These are phyloP conservation scores for Petrocephalus schoutedeni DNA, from an alignment of 2,797 vertebrate genomes.

Conservation along the genomic window DNA sequence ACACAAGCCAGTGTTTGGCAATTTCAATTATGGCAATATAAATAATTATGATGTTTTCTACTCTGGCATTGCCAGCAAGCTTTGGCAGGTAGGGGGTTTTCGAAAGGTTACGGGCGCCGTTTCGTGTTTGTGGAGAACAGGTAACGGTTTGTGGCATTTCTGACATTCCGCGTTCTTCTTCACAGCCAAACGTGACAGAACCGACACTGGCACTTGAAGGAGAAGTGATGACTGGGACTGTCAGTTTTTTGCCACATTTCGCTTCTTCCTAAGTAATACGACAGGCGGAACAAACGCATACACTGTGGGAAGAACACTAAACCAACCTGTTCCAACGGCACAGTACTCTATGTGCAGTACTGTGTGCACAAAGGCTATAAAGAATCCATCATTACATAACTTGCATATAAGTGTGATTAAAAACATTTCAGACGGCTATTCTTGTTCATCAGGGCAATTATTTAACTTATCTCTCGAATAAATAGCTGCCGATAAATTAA, in stretches of 20 bases:
- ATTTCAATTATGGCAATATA: conserved; percentile 7
- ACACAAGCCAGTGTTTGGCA: neutral
- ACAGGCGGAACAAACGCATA: neutral
- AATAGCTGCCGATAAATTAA: neutral
- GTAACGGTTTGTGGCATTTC: conserved; percentile 1
- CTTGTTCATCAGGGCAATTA: neutral
- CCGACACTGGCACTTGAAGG: neutral
- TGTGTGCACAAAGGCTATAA: neutral
- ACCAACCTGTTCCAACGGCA: neutral
- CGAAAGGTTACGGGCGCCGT: neutral
- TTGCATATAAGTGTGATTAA: neutral
- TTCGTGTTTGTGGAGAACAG: neutral
- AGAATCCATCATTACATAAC: neutral
- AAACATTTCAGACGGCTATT: neutral
- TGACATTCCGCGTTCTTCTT: neutral
- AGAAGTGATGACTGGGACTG: neutral
- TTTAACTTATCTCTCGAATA: neutral
- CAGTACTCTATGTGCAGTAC: too few species aligned
- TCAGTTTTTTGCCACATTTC: neutral
- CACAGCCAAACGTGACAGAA: neutral
- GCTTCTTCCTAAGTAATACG: neutral
- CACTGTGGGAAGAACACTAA: neutral
- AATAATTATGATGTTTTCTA: neutral
- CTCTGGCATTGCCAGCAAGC: neutral
- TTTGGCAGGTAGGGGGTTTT: neutral